These are phyloP conservation scores for Mycogona germanica DNA, from an alignment of 2,888 invertebrate species.

Conservation along the genomic window DNA sequence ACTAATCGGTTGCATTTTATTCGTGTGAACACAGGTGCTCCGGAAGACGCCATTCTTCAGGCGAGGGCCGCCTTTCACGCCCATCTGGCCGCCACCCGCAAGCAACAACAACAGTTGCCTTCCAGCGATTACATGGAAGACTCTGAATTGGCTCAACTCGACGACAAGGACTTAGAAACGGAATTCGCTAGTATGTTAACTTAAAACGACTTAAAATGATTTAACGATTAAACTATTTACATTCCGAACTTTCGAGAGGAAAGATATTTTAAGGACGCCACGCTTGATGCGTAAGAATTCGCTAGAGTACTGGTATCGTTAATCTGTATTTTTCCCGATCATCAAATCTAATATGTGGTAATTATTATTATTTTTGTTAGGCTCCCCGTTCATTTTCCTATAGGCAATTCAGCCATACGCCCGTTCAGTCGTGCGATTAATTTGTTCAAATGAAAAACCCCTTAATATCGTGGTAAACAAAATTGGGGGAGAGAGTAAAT, in stretches of 20 bases:
- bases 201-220: neutral
- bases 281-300: no score
- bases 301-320: no score
- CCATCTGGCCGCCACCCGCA: slow-evolving; percentile 63
- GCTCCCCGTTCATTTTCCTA: no score
- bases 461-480: no score
- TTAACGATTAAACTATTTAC: neutral
- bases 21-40: slow-evolving; percentile 53
- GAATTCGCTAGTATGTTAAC: slow-evolving; percentile 32
- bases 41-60: slow-evolving; percentile 86
- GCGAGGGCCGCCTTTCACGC: slow-evolving; percentile 91
- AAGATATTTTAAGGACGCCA: no score
- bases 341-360: no score
- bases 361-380: no score
- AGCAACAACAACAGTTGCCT: slow-evolving; percentile 52
- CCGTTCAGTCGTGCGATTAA: no score
- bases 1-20: slow-evolving; percentile 4
- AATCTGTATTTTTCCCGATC: no score
- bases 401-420: no score
- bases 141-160: slow-evolving; percentile 56
- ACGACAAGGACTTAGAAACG: slow-evolving; percentile 45
- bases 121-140: slow-evolving; percentile 81
- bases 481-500: no score
- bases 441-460: no score
- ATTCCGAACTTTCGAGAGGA: neutral